Evolutionary conservation across 2,888 invertebrate species (phyloP), one percentile per base, ranked within the genome.

Genomic region (Yponomeuta malinellus): DNA sequence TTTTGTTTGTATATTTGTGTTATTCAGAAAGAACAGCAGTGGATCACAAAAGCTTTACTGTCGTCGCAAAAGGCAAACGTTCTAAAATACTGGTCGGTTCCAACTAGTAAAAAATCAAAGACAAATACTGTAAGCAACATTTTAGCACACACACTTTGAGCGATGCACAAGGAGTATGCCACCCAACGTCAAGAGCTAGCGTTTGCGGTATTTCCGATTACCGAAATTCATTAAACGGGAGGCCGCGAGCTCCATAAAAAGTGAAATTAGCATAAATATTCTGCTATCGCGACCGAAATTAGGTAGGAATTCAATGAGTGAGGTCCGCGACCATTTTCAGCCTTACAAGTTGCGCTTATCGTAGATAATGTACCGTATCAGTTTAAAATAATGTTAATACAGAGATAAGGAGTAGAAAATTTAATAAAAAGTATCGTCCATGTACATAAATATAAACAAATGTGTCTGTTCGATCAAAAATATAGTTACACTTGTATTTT

Each of bases 161-260:
- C 59, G 37, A 33, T 63, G 52, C 48, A n/a, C 33, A 67, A 33
- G n/a, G 43, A 15, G 52, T 59, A 67, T 82, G 76, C 87, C 85
- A 85, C 81, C 82, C 83, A 81, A 75, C 76, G 52, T 15, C 52
- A 59, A 59, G 52, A 59, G 52, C 6, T 12, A 59, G 79, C 74
- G 80, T 81, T 86, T 85, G 85, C 78, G 88, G 90, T 83, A 89
- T 90, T 90, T 90, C 90, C 88, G 89, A 86, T 88, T 81, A 83
- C 77, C 78, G 72, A 86, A 83, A 84, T 84, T 85, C 83, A 85
- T 87, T 87, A 83, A 82, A 76, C 78, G 43, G 74, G 73, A 73
- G 77, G 75, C 78, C 81, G 77, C 83, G 82, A 84, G 84, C 80
- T 75, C 29, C 75, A 74, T 78, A 76, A 75, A 76, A 82, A 76